Base-by-base conservation (phyloP, 2,113 vertebrate species). In the Nibea albiflora region DNA sequence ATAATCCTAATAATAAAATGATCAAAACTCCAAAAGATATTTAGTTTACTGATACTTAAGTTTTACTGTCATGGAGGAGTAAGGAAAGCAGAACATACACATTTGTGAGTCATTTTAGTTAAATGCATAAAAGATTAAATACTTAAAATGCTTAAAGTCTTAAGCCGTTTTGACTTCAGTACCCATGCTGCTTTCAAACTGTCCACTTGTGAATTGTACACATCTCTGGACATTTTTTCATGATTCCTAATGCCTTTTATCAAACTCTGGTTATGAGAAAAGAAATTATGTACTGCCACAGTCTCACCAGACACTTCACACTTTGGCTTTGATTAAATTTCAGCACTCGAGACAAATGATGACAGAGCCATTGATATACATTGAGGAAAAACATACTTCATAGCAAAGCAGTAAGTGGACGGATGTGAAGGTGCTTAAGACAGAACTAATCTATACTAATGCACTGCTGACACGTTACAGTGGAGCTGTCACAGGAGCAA, bases 251-350 rank as follows among this genome's bases (percentile, higher is more conserved):
- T 4, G 9, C 4, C 46, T 28, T 19, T 44, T 44, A 3, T 44
- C 39, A 56, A 6, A 17, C 24, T 7, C 3, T 57, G 56, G 56
- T n/a, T 24, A 5, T 44, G n/a, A 54, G n/a, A 54, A 35, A n/a
- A 60, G 5, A 28, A 17, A 49, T 16, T 39, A 1, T 53, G 17
- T 15, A 2, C 5, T 44, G 46, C 35, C 8, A 9, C 26, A 26
- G 26, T 20, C 16, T 16, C 6, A 50, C n/a, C 20, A 39, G 65
- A 31, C 31, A 53, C 76, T 62, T 50, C 20, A 22, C 44, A 42
- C 75, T 11, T 10, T 26, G 26, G 64, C 63, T 50, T 26, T 77
- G 54, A 68, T 60, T 70, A 31, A 53, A 60, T 52, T 62, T 44
- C 22, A n/a, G 57, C 47, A 52, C 35, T 68, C 7, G 7, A 77